phyloP scores from a whole-genome alignment of 2,797 vertebrate species.

The Ctenopoma kingsleyae region DNA sequence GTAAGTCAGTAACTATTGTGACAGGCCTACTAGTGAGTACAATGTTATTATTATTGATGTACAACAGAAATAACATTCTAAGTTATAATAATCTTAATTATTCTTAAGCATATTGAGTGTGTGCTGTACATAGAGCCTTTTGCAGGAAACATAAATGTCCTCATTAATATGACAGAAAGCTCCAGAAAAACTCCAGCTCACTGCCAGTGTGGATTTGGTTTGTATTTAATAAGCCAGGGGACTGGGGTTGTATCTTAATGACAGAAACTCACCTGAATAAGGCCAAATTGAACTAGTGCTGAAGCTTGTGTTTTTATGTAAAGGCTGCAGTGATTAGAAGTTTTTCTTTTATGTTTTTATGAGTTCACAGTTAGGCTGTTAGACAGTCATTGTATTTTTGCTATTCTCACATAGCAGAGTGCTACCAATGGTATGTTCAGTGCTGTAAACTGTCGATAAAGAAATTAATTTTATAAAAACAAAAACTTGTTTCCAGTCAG shows the following conservation, averaged over 20 bases:
- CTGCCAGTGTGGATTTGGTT: constrained; percentile 22
- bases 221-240: constrained; percentile 17
- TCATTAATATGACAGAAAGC: constrained; percentile 49
- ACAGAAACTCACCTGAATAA: constrained; percentile 2
- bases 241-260: constrained; percentile 6
- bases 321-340: not conserved
- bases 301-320: constrained; percentile 4
- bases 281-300: not conserved
- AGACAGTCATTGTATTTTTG: constrained; percentile 10
- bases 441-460: constrained; percentile 49
- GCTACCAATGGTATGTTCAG: not conserved
- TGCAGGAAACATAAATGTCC: constrained; percentile 26
- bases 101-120: constrained; percentile 30
- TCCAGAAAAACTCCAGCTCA: constrained; percentile 6
- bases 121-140: constrained; percentile 3
- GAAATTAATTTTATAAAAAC: constrained; percentile 50
- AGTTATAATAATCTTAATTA: not conserved
- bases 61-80: not conserved
- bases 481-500: constrained; percentile 61
- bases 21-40: no score
- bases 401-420: constrained; percentile 10
- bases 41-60: not conserved
- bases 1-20: no score
- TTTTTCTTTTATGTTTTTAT: not conserved
- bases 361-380: not conserved